phyloP scores from a whole-genome alignment of 64 coral and sea anemone genomes.

The Actinia equina region DNA sequence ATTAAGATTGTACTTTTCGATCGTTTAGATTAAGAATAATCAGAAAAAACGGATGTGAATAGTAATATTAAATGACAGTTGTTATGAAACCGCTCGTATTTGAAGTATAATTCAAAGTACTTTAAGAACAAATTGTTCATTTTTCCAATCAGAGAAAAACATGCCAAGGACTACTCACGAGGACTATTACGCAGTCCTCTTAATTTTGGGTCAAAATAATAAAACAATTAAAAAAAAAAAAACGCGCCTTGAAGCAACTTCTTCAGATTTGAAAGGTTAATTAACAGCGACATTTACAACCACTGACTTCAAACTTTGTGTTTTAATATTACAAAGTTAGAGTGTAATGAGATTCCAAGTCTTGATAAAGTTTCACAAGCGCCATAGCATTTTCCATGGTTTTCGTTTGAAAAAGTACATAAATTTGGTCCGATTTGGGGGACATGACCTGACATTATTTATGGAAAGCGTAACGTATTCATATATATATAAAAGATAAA shows the following conservation, averaged over 20 bases:
- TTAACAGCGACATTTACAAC: not conserved
- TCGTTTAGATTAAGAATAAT: not conserved
- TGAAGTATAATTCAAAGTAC: slow-evolving; percentile 3
- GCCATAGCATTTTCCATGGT: not conserved
- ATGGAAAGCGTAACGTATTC: too few relatives aligned
- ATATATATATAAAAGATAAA: too few relatives aligned
- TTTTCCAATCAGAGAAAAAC: not conserved
- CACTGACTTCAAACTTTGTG: not conserved
- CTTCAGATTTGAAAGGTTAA: too few relatives aligned
- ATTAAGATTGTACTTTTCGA: not conserved
- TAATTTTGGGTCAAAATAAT: not conserved
- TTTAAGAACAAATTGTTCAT: not conserved
- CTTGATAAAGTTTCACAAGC: not conserved
- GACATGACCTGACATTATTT: too few relatives aligned
- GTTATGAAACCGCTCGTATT: not conserved
- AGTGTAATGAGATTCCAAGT: not conserved
- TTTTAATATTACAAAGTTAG: not conserved
- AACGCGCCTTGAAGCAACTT: too few relatives aligned
- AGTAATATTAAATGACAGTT: not conserved
- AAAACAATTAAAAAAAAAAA: not conserved
- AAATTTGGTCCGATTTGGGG: too few relatives aligned
- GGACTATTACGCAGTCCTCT: not conserved
- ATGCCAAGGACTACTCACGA: not conserved
- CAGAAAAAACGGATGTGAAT: not conserved
- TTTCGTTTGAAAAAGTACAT: not conserved